These are phyloP conservation scores for Tupiocoris notatus DNA, from an alignment of 2,888 invertebrate species.

Conservation along the genomic window DNA sequence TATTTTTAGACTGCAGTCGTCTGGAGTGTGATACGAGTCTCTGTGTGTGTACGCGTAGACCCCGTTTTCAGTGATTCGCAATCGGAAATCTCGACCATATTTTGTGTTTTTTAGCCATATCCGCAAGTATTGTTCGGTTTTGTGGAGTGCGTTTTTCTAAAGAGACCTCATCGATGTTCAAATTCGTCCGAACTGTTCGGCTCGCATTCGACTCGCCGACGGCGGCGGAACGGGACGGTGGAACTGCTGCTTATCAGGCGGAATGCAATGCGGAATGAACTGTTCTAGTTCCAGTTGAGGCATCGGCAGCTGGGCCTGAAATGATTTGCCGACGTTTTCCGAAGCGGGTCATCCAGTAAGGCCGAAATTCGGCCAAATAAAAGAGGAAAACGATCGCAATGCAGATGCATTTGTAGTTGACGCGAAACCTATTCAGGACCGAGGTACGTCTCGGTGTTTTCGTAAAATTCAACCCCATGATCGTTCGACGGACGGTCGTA, in stretches of 20 bases:
- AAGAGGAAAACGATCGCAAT: no score
- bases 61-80: slow-evolving; percentile 11
- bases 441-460: no score
- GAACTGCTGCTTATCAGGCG: neutral
- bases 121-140: neutral
- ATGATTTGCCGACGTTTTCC: slow-evolving; percentile 10
- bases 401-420: no score
- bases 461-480: no score
- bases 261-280: neutral
- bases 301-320: neutral
- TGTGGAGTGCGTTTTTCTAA: no score
- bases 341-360: slow-evolving; percentile 11
- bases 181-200: neutral
- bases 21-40: neutral
- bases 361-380: no score
- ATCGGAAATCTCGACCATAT: slow-evolving; percentile 15
- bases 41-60: slow-evolving; percentile 11
- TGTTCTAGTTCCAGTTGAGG: neutral
- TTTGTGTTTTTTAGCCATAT: neutral
- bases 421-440: no score
- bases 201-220: neutral
- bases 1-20: slow-evolving; percentile 39
- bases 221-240: neutral
- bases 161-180: no score
- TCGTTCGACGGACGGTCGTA: no score